These are phyloP conservation scores for Poecilia gillii DNA, from an alignment of 2,797 vertebrate genomes.

Conservation along the genomic window DNA sequence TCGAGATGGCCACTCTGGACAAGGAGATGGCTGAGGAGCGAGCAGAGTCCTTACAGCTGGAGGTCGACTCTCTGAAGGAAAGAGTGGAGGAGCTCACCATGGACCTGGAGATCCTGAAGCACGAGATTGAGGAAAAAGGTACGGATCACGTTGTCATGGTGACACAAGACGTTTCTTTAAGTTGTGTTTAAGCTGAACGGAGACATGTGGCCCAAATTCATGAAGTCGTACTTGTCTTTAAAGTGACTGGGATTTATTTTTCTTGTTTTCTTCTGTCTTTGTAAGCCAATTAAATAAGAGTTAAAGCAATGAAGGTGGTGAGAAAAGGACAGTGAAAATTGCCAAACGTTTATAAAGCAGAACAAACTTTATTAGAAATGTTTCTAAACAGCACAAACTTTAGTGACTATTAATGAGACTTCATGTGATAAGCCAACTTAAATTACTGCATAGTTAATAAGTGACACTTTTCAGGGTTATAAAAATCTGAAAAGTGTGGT, in stretches of 20 bases:
- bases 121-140: conserved; percentile 99
- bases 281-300: background rate
- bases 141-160: background rate
- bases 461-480: no score
- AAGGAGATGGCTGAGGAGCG: conserved; percentile 99
- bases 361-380: no score
- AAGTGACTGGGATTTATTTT: background rate
- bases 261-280: background rate
- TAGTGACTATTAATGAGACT: no score
- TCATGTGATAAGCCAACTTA: no score
- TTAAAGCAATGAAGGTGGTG: no score
- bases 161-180: no score
- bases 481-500: no score
- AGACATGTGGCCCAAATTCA: background rate
- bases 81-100: conserved; percentile 95
- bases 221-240: background rate
- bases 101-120: conserved; percentile 97
- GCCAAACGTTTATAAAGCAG: no score
- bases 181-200: background rate
- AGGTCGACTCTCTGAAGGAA: conserved; percentile 92
- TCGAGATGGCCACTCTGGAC: conserved; percentile 98
- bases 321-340: no score
- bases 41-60: conserved; percentile 94
- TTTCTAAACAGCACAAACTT: no score
- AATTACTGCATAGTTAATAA: no score